These are phyloP conservation scores for Protaetia brevitarsis DNA, from an alignment of 1,140 invertebrate species.

Conservation along the genomic window DNA sequence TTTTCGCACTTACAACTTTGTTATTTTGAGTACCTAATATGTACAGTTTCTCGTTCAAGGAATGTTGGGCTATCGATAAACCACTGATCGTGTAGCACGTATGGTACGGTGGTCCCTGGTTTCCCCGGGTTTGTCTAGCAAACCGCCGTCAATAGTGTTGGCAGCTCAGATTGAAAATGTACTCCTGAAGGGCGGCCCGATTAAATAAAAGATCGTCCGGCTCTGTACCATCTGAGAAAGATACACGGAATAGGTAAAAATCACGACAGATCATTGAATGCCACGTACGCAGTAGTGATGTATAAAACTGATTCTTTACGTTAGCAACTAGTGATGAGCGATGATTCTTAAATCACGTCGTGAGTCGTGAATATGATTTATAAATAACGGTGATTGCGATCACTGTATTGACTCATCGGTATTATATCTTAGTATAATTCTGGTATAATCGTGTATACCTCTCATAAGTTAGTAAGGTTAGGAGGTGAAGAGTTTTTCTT, in stretches of 20 bases:
- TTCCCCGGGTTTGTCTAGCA: conserved; percentile 95
- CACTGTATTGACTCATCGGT: too few species aligned
- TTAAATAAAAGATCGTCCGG: conserved; percentile 70
- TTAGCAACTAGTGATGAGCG: too few species aligned
- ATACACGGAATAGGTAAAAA: conserved; percentile 19
- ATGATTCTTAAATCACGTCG: not conserved
- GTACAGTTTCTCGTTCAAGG: conserved; percentile 52
- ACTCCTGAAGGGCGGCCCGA: conserved; percentile 88
- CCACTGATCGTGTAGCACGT: conserved; percentile 96
- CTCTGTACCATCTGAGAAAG: conserved; percentile 32
- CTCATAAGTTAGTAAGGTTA: too few species aligned
- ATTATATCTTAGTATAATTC: too few species aligned
- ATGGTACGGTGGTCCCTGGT: conserved; percentile 89
- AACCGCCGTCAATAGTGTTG: conserved; percentile 85
- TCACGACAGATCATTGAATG: too few species aligned
- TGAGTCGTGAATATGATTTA: not conserved
- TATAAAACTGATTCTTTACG: too few species aligned
- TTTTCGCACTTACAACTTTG: conserved; percentile 55
- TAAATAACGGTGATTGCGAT: not conserved
- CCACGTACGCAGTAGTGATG: too few species aligned
- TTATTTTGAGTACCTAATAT: conserved; percentile 61
- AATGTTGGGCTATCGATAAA: conserved; percentile 90
- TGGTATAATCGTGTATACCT: too few species aligned
- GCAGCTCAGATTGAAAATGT: conserved; percentile 88
- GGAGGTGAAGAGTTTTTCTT: too few species aligned